Conservation (phyloP, 2,888 invertebrate genomes). For the Dasypolia templi region DNA sequence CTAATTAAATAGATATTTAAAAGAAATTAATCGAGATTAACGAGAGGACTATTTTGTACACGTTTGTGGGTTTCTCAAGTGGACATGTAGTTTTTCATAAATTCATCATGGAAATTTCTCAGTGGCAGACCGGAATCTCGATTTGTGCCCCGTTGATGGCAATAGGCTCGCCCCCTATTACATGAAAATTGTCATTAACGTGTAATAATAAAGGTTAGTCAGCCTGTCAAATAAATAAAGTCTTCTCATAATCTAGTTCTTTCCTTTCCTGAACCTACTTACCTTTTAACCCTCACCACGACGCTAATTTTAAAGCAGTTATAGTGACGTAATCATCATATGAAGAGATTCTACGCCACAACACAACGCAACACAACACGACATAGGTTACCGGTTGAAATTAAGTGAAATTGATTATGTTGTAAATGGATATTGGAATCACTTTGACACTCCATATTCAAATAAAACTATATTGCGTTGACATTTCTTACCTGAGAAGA, state of each 20-base stretch:
- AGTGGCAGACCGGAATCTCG: not conserved
- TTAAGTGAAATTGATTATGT: too few relatives aligned
- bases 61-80: not conserved
- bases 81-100: not conserved
- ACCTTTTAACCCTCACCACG: not conserved
- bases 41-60: conserved; percentile 24
- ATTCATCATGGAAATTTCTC: not conserved
- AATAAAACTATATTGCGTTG: not conserved
- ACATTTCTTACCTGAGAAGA: not conserved
- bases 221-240: not conserved
- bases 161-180: not conserved
- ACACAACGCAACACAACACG: not conserved
- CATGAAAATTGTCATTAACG: not conserved
- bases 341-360: not conserved
- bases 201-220: not conserved
- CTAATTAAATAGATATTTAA: too few relatives aligned
- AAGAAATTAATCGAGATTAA: conserved; percentile 31
- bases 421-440: too few relatives aligned
- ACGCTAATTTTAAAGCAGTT: not conserved
- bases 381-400: not conserved
- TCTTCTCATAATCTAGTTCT: not conserved
- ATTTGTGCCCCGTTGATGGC: too few relatives aligned
- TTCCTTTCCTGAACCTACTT: not conserved
- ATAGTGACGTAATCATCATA: not conserved
- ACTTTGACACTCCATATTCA: too few relatives aligned